These are phyloP conservation scores for Achlya flavicornis DNA, from an alignment of 2,888 invertebrate species.

Conservation along the genomic window DNA sequence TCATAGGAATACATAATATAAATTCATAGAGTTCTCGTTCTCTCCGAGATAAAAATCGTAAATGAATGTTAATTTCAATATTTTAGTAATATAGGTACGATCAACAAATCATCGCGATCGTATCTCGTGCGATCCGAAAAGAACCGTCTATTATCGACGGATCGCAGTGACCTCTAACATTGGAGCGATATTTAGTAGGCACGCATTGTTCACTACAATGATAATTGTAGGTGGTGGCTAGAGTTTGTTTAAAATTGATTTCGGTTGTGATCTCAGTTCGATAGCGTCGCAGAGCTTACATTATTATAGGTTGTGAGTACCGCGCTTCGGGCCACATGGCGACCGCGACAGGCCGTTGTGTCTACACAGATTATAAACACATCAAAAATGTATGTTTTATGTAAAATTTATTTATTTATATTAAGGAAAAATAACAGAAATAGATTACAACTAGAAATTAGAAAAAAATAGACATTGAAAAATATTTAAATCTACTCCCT, in stretches of 20 bases:
- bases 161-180: slow-evolving; percentile 76
- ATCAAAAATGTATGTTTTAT: too few species aligned
- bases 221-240: slow-evolving; percentile 81
- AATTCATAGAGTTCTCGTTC: slow-evolving; percentile 34
- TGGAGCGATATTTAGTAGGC: slow-evolving; percentile 66
- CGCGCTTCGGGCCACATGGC: slow-evolving; percentile 43
- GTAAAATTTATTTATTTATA: too few species aligned
- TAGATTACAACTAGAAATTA: too few species aligned
- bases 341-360: slow-evolving; percentile 23
- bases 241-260: slow-evolving; percentile 83
- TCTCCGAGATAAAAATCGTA: slow-evolving; percentile 69
- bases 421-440: too few species aligned
- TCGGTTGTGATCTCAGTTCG: slow-evolving; percentile 71
- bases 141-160: slow-evolving; percentile 71
- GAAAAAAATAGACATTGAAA: too few species aligned
- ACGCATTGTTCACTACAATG: slow-evolving; percentile 73
- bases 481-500: too few species aligned
- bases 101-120: slow-evolving; percentile 81
- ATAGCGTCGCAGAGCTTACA: slow-evolving; percentile 65
- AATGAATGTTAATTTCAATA: slow-evolving; percentile 81
- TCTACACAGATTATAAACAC: background rate
- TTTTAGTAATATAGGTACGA: slow-evolving; percentile 76
- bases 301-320: slow-evolving; percentile 65
- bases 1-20: slow-evolving; percentile 16
- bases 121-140: slow-evolving; percentile 77